Evolutionary conservation across 2,888 invertebrate genomes (phyloP).

Genomic region (Polyommatus iphigenia): DNA sequence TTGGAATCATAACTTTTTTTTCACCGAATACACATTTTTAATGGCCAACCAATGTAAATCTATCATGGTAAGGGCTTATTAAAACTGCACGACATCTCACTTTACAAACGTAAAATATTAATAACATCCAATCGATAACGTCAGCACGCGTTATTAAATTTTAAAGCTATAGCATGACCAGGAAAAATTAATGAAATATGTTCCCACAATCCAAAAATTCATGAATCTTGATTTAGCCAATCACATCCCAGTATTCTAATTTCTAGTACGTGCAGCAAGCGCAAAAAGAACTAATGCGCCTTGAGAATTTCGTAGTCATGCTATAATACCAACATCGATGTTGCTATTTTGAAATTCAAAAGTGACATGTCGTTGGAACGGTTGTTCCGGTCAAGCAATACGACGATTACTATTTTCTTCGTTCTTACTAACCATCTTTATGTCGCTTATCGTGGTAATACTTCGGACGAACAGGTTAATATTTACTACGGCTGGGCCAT

Average conservation of each 20-base stretch:
- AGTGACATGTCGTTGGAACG: slow-evolving; percentile 40
- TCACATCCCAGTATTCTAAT: neutral
- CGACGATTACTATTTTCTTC: slow-evolving; percentile 40
- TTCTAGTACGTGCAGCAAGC: too few relatives aligned
- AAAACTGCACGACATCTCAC: slow-evolving; percentile 43
- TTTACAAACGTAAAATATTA: slow-evolving; percentile 32
- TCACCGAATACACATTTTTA: neutral
- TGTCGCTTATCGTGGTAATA: slow-evolving; percentile 99
- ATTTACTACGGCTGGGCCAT: slow-evolving; percentile 97
- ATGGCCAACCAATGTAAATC: slow-evolving; percentile 24
- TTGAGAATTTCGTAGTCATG: neutral
- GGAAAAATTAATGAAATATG: neutral
- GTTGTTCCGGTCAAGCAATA: slow-evolving; percentile 39
- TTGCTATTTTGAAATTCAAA: neutral
- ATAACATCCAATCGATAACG: slow-evolving; percentile 2
- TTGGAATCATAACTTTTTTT: slow-evolving; percentile 10
- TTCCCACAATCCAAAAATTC: neutral
- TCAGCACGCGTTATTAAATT: neutral
- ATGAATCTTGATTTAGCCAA: neutral
- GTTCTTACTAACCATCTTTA: slow-evolving; percentile 96
- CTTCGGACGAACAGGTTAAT: slow-evolving; percentile 99
- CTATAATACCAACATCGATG: neutral
- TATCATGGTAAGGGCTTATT: slow-evolving; percentile 43
- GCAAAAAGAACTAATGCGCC: neutral
- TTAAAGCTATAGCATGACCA: slow-evolving; percentile 1